phyloP scores from a whole-genome alignment of 2,888 invertebrate species.

The Syrphus vitripennis region DNA sequence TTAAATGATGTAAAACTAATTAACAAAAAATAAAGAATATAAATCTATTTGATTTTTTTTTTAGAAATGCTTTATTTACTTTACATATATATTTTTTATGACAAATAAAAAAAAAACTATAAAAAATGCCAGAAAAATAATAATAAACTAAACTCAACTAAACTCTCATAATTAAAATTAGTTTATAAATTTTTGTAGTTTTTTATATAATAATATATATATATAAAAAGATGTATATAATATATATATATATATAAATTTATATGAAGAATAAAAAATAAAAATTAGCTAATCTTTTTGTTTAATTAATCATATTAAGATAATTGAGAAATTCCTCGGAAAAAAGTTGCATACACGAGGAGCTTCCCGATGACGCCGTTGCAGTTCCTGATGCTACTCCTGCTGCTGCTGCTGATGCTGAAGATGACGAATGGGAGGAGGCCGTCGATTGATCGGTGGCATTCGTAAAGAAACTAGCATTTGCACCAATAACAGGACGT shows the following conservation, averaged over 20 bases:
- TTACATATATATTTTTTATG: slow-evolving; percentile 3
- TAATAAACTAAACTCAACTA: slow-evolving; percentile 46
- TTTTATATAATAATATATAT: not conserved
- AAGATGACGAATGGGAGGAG: slow-evolving; percentile 15
- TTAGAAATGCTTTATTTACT: slow-evolving; percentile 36
- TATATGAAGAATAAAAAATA: slow-evolving; percentile 52
- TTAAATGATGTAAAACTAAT: slow-evolving; percentile 64
- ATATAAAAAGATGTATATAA: slow-evolving; percentile 31
- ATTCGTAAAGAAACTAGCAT: slow-evolving; percentile 64
- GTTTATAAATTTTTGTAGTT: slow-evolving; percentile 60
- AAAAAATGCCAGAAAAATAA: slow-evolving; percentile 31
- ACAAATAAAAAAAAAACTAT: slow-evolving; percentile 41
- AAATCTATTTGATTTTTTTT: slow-evolving; percentile 43
- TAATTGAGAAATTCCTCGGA: slow-evolving; percentile 85
- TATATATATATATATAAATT: not conserved
- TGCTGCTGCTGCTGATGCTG: slow-evolving; percentile 58
- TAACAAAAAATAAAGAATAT: slow-evolving; percentile 67
- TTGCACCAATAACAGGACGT: slow-evolving; percentile 56
- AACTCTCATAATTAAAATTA: slow-evolving; percentile 49
- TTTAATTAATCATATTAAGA: slow-evolving; percentile 84
- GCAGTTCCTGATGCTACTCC: slow-evolving; percentile 75
- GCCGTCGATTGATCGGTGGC: slow-evolving; percentile 43
- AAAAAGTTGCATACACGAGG: slow-evolving; percentile 84
- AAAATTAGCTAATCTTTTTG: slow-evolving; percentile 71
- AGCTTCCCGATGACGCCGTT: slow-evolving; percentile 75